Conservation (phyloP, 1,140 invertebrate genomes). For the Drosophila azteca region DNA sequence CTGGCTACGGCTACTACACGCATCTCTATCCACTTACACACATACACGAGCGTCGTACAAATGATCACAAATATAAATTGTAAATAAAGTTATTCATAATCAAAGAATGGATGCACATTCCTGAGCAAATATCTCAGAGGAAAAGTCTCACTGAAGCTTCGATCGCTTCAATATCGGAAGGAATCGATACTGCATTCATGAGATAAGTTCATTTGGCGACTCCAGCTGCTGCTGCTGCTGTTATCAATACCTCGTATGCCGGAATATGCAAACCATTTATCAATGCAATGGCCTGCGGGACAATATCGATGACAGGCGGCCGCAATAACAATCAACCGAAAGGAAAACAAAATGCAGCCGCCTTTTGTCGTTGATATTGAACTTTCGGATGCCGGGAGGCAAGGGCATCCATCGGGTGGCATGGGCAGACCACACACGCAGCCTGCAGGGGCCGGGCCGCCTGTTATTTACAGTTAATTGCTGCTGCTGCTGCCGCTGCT, state of each 20-base stretch:
- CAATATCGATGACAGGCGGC: constrained; percentile 61
- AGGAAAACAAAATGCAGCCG: constrained; percentile 42
- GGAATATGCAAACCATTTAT: constrained; percentile 56
- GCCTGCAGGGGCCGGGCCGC: constrained; percentile 34
- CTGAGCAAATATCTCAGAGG: too few species aligned
- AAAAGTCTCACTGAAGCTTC: too few species aligned
- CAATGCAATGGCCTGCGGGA: constrained; percentile 51
- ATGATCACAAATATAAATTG: too few species aligned
- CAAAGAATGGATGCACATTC: too few species aligned
- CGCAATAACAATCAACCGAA: constrained; percentile 9
- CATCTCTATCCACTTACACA: too few species aligned
- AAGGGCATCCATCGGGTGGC: too few species aligned
- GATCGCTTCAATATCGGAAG: too few species aligned
- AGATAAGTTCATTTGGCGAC: too few species aligned
- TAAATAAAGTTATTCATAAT: too few species aligned
- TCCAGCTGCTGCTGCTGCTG: constrained; percentile 14
- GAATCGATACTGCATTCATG: too few species aligned
- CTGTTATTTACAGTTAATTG: constrained; percentile 79
- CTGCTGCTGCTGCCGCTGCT: constrained; percentile 29
- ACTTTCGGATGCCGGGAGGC: neutral
- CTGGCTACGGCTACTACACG: too few species aligned
- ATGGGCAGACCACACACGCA: constrained; percentile 59
- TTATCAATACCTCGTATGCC: constrained; percentile 28
- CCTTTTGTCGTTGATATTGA: constrained; percentile 54
- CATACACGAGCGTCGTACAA: too few species aligned